These are phyloP conservation scores for Coelogynopora nodosa DNA, from an alignment of 2,888 invertebrate genomes.

Conservation along the genomic window DNA sequence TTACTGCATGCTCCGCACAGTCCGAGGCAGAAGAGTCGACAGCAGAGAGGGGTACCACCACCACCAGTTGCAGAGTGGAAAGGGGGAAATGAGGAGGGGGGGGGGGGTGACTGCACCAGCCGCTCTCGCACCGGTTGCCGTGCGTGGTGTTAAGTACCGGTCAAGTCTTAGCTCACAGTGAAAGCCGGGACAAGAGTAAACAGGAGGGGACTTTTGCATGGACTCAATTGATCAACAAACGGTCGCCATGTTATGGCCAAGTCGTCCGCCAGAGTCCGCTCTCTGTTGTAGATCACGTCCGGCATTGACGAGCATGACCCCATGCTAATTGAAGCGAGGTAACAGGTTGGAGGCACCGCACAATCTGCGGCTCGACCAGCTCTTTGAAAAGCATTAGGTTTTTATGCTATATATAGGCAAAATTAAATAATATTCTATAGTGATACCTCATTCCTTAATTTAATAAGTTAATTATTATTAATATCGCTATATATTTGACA, in stretches of 20 bases:
- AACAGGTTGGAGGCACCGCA: not conserved
- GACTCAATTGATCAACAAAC: not conserved
- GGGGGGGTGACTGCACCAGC: not conserved
- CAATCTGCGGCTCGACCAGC: no score
- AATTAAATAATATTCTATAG: no score
- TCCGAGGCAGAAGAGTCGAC: no score
- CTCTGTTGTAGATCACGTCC: not conserved
- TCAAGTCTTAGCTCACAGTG: not conserved
- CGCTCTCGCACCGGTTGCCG: not conserved
- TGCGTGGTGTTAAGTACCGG: conserved; percentile 8
- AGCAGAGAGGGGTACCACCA: no score
- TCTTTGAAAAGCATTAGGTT: no score
- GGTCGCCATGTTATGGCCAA: not conserved
- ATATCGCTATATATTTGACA: no score
- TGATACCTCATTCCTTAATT: not conserved
- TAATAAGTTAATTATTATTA: no score
- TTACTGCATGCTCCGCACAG: no score
- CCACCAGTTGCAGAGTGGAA: no score
- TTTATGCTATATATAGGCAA: no score
- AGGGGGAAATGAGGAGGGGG: no score
- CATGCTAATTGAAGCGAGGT: not conserved
- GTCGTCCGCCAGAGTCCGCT: no score
- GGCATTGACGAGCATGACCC: not conserved
- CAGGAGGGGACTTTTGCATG: not conserved
- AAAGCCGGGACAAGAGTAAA: not conserved